Percentiles rank a stretch among this genome's conserved stretches.
Evolutionary conservation across 1,140 invertebrate species (phyloP).

Genomic region (Drosophila willistoni): DNA sequence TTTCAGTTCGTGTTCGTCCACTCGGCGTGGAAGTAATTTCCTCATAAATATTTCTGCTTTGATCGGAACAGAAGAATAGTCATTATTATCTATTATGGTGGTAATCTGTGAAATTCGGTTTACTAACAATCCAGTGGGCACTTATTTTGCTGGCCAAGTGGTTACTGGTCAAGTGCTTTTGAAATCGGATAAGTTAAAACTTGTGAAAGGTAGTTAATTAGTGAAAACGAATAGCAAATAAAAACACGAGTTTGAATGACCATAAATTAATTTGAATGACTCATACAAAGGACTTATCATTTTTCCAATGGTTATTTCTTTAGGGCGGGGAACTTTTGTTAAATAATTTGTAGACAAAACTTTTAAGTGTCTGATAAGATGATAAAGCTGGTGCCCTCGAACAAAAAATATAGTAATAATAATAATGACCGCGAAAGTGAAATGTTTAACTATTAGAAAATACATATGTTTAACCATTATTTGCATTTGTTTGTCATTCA

Average conservation of each 20-base stretch:
- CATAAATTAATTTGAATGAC: neutral
- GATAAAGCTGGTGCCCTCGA: neutral
- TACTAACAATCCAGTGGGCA: slow-evolving; percentile 82
- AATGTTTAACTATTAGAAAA: neutral
- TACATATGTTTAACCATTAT: neutral
- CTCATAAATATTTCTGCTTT: neutral
- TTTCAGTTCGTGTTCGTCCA: slow-evolving; percentile 14
- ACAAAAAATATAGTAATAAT: neutral
- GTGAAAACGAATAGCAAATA: neutral
- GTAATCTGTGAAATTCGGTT: slow-evolving; percentile 78
- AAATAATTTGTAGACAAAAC: slow-evolving; percentile 1
- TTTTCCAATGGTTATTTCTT: neutral
- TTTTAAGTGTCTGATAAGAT: neutral
- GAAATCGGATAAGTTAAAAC: slow-evolving; percentile 81
- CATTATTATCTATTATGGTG: slow-evolving; percentile 38
- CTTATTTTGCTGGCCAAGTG: slow-evolving; percentile 84
- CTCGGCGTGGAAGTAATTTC: neutral
- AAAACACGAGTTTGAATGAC: slow-evolving; percentile 4
- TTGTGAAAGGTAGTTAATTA: slow-evolving; percentile 75
- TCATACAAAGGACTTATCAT: neutral
- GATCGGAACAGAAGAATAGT: neutral
- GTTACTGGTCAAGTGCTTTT: slow-evolving; percentile 83
- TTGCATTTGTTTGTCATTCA: slow-evolving; percentile 18
- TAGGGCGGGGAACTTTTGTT: slow-evolving; percentile 3
- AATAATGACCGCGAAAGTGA: neutral